Conservation (phyloP, 2,888 invertebrate species). For the Microplitis manilae region DNA sequence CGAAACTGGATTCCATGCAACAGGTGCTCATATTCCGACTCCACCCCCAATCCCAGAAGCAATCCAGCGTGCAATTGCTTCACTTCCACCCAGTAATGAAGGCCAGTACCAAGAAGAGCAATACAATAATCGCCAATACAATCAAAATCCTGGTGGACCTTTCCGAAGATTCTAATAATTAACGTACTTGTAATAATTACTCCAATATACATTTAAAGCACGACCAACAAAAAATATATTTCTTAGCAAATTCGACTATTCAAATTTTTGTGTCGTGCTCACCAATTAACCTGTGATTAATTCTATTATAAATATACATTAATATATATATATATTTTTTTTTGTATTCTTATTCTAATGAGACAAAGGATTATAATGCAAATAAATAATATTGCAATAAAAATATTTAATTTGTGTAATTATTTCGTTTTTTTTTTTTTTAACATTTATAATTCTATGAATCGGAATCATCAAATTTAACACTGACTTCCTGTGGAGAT, state of each 20-base stretch:
- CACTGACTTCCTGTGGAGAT: too few relatives aligned
- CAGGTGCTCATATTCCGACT: constrained; percentile 85
- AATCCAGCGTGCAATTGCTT: constrained; percentile 77
- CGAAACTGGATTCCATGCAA: constrained; percentile 85
- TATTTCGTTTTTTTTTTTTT: neutral
- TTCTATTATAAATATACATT: constrained; percentile 29
- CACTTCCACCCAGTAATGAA: constrained; percentile 70
- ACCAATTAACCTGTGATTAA: constrained; percentile 50
- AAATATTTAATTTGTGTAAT: neutral
- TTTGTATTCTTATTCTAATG: constrained; percentile 38
- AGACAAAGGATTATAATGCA: constrained; percentile 11
- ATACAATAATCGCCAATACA: constrained; percentile 58
- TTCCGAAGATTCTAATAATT: constrained; percentile 51
- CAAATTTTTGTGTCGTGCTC: constrained; percentile 21
- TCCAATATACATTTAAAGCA: constrained; percentile 14
- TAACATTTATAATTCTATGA: too few relatives aligned
- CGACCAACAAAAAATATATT: constrained; percentile 11
- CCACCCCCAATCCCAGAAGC: constrained; percentile 83
- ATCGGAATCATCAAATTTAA: too few relatives aligned
- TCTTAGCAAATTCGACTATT: constrained; percentile 4
- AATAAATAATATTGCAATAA: constrained; percentile 10
- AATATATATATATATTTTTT: constrained; percentile 18
- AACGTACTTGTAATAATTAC: neutral
- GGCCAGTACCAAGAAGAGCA: constrained; percentile 59
- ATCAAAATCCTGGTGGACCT: constrained; percentile 48